phyloP scores from a whole-genome alignment of 2,113 vertebrate genomes.

The Heliornis fulica region DNA sequence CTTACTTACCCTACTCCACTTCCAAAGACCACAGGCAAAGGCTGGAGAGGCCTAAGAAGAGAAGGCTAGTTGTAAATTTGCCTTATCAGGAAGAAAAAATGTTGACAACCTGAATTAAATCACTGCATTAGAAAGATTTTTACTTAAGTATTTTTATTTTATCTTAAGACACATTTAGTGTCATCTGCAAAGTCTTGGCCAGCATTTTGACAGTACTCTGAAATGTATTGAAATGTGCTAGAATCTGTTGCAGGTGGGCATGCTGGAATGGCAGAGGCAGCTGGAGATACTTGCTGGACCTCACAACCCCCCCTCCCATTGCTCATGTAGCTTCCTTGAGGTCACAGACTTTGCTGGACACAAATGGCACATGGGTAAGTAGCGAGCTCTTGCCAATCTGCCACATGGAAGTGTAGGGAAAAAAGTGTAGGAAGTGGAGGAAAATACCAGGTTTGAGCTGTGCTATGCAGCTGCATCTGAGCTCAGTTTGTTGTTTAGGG shows the following conservation, averaged over 20 bases:
- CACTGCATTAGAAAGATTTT: background rate
- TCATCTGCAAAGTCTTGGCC: background rate
- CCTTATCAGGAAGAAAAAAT: background rate
- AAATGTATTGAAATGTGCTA: background rate
- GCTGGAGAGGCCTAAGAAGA: background rate
- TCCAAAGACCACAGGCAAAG: background rate
- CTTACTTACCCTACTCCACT: background rate
- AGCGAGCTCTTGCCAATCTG: background rate
- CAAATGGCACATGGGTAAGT: background rate
- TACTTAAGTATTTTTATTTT: background rate
- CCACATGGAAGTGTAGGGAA: background rate
- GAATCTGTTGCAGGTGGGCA: background rate
- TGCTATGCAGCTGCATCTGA: background rate
- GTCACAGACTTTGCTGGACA: background rate
- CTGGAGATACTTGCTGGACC: background rate
- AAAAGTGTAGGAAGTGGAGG: too few species aligned
- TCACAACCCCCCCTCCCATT: background rate
- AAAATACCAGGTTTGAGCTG: background rate
- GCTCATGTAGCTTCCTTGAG: background rate
- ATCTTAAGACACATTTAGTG: background rate
- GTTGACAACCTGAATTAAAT: background rate
- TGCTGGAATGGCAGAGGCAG: background rate
- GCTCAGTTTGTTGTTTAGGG: background rate
- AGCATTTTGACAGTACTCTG: background rate
- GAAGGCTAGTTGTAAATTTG: background rate